phyloP scores from a whole-genome alignment of 2,888 invertebrate genomes.

The Malachius bipustulatus region DNA sequence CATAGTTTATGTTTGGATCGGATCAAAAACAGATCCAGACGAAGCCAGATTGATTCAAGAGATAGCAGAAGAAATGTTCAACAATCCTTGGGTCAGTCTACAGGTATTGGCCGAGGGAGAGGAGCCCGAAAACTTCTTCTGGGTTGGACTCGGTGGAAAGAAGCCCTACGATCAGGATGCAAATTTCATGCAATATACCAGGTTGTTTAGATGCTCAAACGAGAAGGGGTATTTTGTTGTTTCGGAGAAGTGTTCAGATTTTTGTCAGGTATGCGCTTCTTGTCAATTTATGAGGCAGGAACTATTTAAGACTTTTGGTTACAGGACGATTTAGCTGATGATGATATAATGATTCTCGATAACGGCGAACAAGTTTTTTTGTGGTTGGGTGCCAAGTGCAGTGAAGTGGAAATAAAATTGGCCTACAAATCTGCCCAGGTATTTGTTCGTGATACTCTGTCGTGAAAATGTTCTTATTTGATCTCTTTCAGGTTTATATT shows the following conservation, averaged over 20 bases:
- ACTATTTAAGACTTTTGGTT: constrained; percentile 28
- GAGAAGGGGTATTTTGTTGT: constrained; percentile 99
- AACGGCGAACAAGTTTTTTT: constrained; percentile 96
- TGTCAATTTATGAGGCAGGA: too few relatives aligned
- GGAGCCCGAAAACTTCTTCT: constrained; percentile 97
- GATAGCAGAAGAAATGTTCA: constrained; percentile 87
- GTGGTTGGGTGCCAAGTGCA: constrained; percentile 93
- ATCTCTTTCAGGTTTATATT: constrained; percentile 76
- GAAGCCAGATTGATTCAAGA: constrained; percentile 79
- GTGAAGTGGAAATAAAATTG: constrained; percentile 97
- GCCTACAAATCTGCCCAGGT: constrained; percentile 98
- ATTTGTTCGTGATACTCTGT: too few relatives aligned
- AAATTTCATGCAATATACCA: constrained; percentile 82
- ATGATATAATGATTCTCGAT: constrained; percentile 99
- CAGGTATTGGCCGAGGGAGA: constrained; percentile 84
- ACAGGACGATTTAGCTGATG: constrained; percentile 95
- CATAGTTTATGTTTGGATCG: constrained; percentile 94
- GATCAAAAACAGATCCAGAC: constrained; percentile 70
- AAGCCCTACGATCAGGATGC: constrained; percentile 83
- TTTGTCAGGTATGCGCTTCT: constrained; percentile 94
- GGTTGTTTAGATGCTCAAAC: constrained; percentile 96
- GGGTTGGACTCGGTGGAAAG: constrained; percentile 87
- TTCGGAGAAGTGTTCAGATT: constrained; percentile 97
- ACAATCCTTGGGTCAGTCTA: constrained; percentile 64
- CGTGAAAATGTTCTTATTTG: constrained; percentile 8